Conservation (phyloP, 1,140 invertebrate genomes). For the Lasioglossum baleicum region DNA sequence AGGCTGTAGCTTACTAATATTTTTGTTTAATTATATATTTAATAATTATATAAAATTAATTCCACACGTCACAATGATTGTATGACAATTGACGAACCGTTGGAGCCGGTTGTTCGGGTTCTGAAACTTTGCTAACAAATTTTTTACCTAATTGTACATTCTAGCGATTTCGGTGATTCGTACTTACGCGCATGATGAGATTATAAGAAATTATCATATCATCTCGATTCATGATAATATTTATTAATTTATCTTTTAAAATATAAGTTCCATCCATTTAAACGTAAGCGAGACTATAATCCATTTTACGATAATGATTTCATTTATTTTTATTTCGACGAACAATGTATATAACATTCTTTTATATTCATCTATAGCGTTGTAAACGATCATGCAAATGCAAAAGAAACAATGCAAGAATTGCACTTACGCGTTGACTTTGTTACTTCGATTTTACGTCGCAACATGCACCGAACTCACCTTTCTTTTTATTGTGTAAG, state of each 20-base stretch:
- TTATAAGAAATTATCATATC: conserved; percentile 8
- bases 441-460: not conserved
- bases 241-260: conserved; percentile 18
- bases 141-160: conserved; percentile 11
- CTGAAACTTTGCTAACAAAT: not conserved
- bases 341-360: not conserved
- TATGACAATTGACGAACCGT: not conserved
- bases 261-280: not conserved
- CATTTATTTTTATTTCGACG: conserved; percentile 28
- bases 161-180: not conserved
- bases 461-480: not conserved
- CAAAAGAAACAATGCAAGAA: not conserved
- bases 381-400: conserved; percentile 32
- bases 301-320: not conserved
- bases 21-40: conserved; percentile 1
- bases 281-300: not conserved
- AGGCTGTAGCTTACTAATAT: conserved; percentile 25
- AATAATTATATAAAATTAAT: conserved; percentile 5
- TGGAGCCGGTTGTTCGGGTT: not conserved
- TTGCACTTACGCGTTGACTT: not conserved
- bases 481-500: not conserved
- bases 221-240: not conserved
- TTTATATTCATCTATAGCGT: conserved; percentile 14
- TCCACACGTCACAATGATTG: not conserved
- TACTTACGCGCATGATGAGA: conserved; percentile 8